These are phyloP conservation scores for Chiroxiphia lanceolata DNA, from an alignment of 2,797 vertebrate species.

Conservation along the genomic window DNA sequence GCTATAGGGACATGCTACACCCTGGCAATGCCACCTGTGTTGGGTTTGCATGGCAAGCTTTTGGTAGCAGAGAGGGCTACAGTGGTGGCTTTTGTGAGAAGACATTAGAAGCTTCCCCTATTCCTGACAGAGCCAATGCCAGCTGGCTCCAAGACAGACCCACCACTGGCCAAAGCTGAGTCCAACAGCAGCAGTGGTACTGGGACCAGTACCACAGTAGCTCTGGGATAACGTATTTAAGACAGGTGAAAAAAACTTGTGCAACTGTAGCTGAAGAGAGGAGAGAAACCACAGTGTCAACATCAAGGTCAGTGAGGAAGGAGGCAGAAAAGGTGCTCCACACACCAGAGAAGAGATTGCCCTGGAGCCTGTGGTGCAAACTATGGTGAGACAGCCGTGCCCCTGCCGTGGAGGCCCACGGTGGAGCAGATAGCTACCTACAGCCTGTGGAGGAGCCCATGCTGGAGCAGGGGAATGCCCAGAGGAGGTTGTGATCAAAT, in stretches of 20 bases:
- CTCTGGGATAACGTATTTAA: fast-evolving
- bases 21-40: not conserved
- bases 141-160: not conserved
- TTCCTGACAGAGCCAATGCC: not conserved
- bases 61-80: fast-evolving
- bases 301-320: not conserved
- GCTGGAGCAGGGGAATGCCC: not conserved
- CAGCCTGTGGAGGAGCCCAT: not conserved
- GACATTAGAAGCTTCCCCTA: not conserved
- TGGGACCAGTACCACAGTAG: no score
- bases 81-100: not conserved
- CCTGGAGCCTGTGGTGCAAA: not conserved
- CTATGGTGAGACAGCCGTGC: not conserved
- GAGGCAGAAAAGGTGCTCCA: not conserved
- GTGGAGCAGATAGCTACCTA: not conserved
- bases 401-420: not conserved
- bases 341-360: not conserved
- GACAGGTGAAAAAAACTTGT: not conserved
- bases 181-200: not conserved
- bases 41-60: not conserved
- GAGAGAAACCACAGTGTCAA: not conserved
- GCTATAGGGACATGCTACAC: constrained; percentile 19
- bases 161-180: not conserved
- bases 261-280: not conserved
- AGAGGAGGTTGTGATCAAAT: not conserved